Evolutionary conservation across 2,113 vertebrate genomes (phyloP).

Genomic region (Hemicordylus capensis): DNA sequence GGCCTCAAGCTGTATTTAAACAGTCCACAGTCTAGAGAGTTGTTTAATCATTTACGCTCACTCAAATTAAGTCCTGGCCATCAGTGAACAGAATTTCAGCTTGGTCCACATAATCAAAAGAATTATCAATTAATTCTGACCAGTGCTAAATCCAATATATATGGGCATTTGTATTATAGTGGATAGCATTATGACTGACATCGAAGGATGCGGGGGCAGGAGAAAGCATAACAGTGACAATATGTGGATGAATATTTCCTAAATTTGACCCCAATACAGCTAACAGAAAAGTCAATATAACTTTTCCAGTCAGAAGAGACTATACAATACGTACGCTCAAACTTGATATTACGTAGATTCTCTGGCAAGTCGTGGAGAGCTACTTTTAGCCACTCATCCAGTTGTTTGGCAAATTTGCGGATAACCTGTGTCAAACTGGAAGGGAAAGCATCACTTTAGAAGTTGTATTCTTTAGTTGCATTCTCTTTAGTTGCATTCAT

Average conservation of each 20-base stretch:
- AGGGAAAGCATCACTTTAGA: constrained; percentile 33
- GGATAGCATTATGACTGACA: not conserved
- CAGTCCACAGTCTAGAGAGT: constrained; percentile 55
- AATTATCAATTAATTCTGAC: not conserved
- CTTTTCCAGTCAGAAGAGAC: not conserved
- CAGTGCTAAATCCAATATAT: not conserved
- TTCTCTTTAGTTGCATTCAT: not conserved
- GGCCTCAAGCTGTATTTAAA: constrained; percentile 74
- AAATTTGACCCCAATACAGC: not conserved
- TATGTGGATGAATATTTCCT: too few relatives aligned
- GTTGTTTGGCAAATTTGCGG: constrained; percentile 97
- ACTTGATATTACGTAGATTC: constrained; percentile 97
- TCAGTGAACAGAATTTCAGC: constrained; percentile 60
- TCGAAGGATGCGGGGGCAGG: not conserved
- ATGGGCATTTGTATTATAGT: not conserved
- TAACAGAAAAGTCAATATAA: not conserved
- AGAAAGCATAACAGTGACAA: too few relatives aligned
- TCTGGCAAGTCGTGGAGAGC: constrained; percentile 96
- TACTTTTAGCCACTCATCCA: constrained; percentile 98
- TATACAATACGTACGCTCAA: constrained; percentile 85
- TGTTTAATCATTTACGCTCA: constrained; percentile 69
- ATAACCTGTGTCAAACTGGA: constrained; percentile 97
- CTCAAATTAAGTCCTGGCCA: constrained; percentile 59
- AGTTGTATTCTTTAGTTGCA: not conserved
- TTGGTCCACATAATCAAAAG: constrained; percentile 5